Evolutionary conservation across 2,113 vertebrate species (phyloP).

Genomic region (Toxotes chatareus): DNA sequence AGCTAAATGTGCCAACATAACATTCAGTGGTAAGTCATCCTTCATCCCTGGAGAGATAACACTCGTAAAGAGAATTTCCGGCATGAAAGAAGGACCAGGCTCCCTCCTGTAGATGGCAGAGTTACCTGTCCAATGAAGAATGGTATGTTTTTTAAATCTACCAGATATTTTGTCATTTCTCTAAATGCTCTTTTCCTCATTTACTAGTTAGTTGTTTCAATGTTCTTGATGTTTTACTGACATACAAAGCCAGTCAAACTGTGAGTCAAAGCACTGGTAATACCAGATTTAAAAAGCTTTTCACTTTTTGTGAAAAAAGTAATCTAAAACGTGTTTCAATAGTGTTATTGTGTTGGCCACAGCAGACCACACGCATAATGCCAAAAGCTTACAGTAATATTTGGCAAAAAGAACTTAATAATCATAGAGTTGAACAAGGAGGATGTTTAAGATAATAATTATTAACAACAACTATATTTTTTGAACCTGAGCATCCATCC

Average conservation of each 20-base stretch:
- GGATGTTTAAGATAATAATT: neutral
- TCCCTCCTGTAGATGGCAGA: slow-evolving; percentile 37
- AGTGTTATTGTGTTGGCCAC: no score
- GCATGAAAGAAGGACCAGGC: neutral
- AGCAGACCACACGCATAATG: neutral
- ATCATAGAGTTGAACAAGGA: neutral
- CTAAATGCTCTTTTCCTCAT: neutral
- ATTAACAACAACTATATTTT: neutral
- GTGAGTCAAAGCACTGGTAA: neutral
- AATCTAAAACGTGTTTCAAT: neutral
- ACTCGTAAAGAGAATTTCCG: neutral
- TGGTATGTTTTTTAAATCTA: neutral
- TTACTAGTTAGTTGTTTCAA: neutral
- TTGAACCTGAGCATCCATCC: neutral
- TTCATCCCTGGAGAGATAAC: neutral
- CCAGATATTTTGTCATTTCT: neutral
- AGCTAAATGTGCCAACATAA: neutral
- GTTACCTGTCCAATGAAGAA: neutral
- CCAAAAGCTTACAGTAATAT: neutral
- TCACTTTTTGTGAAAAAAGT: no score
- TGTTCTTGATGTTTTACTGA: neutral
- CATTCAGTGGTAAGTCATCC: neutral
- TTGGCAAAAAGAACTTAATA: neutral
- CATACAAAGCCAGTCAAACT: neutral
- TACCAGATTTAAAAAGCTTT: neutral